phyloP scores from a whole-genome alignment of 92 coral and sea anemone genomes.

The Galaxea fascicularis region DNA sequence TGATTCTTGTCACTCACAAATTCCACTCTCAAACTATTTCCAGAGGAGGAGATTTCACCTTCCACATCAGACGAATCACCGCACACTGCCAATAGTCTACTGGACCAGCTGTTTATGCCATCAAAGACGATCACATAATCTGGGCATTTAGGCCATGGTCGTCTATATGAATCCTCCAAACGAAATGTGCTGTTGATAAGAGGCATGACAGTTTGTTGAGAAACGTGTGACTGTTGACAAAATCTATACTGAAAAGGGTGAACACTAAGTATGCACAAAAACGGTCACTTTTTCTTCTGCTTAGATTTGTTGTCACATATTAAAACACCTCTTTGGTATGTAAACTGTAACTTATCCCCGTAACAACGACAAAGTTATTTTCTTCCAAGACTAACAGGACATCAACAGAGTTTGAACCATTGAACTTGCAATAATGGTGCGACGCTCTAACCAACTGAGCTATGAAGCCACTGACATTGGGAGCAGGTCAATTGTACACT shows the following conservation, averaged over 20 bases:
- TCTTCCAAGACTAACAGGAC: no score
- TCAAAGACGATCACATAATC: conserved; percentile 81
- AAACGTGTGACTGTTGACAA: background rate
- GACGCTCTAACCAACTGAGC: no score
- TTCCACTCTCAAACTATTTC: conserved; percentile 77
- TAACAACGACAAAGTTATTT: no score
- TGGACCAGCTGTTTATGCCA: conserved; percentile 88
- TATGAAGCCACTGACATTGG: no score
- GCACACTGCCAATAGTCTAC: conserved; percentile 63
- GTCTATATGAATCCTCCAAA: conserved; percentile 42
- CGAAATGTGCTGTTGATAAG: conserved; percentile 63
- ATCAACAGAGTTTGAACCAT: no score
- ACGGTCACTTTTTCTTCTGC: no score
- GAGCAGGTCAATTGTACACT: no score
- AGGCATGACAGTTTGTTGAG: background rate
- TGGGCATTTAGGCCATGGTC: conserved; percentile 44
- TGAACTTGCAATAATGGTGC: no score
- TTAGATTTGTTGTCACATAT: no score
- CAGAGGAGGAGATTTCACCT: conserved; percentile 56
- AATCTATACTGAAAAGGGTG: no score
- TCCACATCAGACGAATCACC: conserved; percentile 51
- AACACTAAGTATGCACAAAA: background rate
- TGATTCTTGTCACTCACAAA: conserved; percentile 61
- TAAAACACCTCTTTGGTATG: no score
- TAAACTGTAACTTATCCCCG: no score